Evolutionary conservation across 1,140 invertebrate species (phyloP), one percentile per base, ranked within the genome.

Genomic region (Augochlora pura): DNA sequence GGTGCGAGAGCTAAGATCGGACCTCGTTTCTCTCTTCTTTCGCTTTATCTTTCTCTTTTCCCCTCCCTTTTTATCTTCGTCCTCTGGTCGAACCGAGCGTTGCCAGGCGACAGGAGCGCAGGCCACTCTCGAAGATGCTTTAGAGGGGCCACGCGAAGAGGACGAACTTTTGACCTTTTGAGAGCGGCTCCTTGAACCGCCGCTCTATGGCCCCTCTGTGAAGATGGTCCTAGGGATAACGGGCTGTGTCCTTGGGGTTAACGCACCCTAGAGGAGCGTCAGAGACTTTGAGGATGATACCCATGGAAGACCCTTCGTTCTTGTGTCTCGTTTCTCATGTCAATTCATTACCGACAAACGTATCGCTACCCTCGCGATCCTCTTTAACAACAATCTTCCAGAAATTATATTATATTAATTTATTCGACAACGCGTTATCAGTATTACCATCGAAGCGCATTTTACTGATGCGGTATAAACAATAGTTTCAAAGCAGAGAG

Each of bases 151-250:
- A 84, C 67, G 77, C 81, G 83, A 85, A 74, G 80, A 79, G 82
- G 86, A 84, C 77, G 84, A 89, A 83, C 85, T 84, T 88, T 89
- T 85, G 87, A 89, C 88, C 86, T 87, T 87, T 87, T 72, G 70
- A 89, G 82, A 70, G 63, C 59, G 27, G 74, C 62, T 49, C 73
- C 66, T 82, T 72, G 67, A 86, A 79, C 69, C 67, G 39, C 66
- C 54, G 49, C 39, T 63, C 54, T 78, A 68, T 62, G 68, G 70
- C 54, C 46, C 79, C 68, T 59, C 38, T 42, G 12, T 23, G 23
- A 60, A 16, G 65, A 73, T 59, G 32, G 7, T 62, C 67, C n/a
- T 57, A 21, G 10, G 39, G 54, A 74, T 64, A 54, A 52, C 49
- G 14, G 18, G 14, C 49, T 52, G 18, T 52, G 5, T 64, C 64